phyloP scores from a whole-genome alignment of 2,888 invertebrate genomes.

The Pandemis cinnamomeana region DNA sequence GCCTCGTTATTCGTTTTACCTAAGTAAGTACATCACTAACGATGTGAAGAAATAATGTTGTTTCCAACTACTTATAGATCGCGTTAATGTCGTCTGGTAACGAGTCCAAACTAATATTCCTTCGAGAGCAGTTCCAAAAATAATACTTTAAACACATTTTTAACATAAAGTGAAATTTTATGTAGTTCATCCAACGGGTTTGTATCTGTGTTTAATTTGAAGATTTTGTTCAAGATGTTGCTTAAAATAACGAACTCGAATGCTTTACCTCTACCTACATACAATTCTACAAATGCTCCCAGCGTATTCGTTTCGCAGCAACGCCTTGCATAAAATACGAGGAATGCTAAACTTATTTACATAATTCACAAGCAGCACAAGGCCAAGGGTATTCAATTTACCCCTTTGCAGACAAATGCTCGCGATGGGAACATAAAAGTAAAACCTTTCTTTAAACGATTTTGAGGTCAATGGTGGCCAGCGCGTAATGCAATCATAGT shows the following conservation, averaged over 20 bases:
- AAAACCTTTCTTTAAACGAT: background rate
- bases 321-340: conserved; percentile 1
- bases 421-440: background rate
- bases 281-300: background rate
- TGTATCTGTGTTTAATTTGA: background rate
- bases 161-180: background rate
- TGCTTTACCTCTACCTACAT: background rate
- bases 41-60: too few species aligned
- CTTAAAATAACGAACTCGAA: background rate
- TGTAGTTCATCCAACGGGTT: background rate
- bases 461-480: background rate
- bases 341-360: conserved; percentile 12
- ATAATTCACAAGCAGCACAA: conserved; percentile 7
- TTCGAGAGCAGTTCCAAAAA: background rate
- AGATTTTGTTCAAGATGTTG: background rate
- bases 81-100: too few species aligned
- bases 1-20: background rate
- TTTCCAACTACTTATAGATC: too few species aligned
- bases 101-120: too few species aligned
- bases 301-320: background rate
- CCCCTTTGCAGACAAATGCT: background rate
- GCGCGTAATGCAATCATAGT: background rate
- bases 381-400: background rate
- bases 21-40: background rate
- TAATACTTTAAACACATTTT: background rate